These are phyloP conservation scores for Ips nitidus DNA, from an alignment of 1,140 invertebrate species.

Conservation along the genomic window DNA sequence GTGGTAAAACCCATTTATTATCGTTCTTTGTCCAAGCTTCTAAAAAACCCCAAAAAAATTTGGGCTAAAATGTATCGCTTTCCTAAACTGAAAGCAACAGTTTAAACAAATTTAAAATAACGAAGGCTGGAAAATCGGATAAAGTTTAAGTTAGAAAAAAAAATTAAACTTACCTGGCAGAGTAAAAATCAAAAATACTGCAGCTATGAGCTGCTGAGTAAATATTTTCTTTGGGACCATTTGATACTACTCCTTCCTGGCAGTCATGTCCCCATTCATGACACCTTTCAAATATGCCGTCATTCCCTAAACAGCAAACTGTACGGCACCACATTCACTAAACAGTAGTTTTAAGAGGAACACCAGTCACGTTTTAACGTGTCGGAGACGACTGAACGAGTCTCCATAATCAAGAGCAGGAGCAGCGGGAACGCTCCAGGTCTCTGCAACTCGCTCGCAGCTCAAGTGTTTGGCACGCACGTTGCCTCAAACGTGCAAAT, in stretches of 20 bases:
- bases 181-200: conserved; percentile 9
- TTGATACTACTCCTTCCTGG: background rate
- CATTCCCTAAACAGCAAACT: conserved; percentile 12
- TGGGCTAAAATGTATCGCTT: too few species aligned
- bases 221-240: conserved; percentile 7
- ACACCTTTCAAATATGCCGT: conserved; percentile 7
- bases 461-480: conserved; percentile 14
- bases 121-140: too few species aligned
- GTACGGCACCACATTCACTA: conserved; percentile 6
- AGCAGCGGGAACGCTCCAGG: conserved; percentile 7
- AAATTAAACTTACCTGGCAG: background rate
- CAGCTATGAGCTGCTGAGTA: conserved; percentile 17
- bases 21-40: too few species aligned
- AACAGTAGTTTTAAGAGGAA: background rate
- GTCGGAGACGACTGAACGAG: background rate
- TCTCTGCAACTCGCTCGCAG: conserved; percentile 10
- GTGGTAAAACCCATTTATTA: too few species aligned
- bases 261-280: conserved; percentile 7
- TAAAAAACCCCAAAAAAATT: too few species aligned
- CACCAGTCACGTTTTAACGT: background rate
- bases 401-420: conserved; percentile 6
- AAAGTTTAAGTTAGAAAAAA: too few species aligned
- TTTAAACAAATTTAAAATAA: too few species aligned
- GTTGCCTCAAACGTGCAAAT: conserved; percentile 11
- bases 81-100: too few species aligned